phyloP scores from a whole-genome alignment of 2,888 invertebrate species.

The Leptinotarsa haldemani region DNA sequence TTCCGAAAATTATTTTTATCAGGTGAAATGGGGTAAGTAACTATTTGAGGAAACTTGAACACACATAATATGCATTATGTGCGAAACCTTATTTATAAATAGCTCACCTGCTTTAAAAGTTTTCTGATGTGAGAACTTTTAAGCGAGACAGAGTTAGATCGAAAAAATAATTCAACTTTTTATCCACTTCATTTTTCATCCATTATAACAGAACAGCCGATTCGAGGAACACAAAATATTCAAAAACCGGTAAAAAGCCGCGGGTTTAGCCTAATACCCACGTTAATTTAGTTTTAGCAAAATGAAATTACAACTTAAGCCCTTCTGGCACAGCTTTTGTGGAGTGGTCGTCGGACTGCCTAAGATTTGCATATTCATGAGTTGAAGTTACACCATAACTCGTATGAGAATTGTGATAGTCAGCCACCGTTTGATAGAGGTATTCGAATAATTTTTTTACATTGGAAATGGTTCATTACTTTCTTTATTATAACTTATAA shows the following conservation, averaged over 20 bases:
- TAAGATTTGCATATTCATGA: conserved; percentile 55
- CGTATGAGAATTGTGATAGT: conserved; percentile 48
- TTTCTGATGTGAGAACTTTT: too few species aligned
- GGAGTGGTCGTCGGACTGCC: conserved; percentile 48
- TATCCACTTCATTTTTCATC: neutral
- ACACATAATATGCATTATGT: too few species aligned
- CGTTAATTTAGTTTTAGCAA: conserved; percentile 53
- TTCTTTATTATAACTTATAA: neutral
- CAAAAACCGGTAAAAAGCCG: conserved; percentile 42
- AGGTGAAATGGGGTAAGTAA: too few species aligned
- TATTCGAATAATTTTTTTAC: conserved; percentile 35
- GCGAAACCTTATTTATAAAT: too few species aligned
- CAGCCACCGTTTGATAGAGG: conserved; percentile 48
- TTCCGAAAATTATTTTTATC: too few species aligned
- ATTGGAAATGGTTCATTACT: conserved; percentile 15
- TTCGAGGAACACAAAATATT: conserved; percentile 22
- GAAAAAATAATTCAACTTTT: conserved; percentile 13
- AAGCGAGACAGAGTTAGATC: too few species aligned
- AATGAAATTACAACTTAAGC: conserved; percentile 57
- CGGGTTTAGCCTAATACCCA: conserved; percentile 50
- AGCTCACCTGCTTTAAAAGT: too few species aligned
- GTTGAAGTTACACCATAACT: conserved; percentile 50
- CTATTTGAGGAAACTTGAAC: too few species aligned
- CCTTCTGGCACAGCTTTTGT: conserved; percentile 53
- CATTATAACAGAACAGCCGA: conserved; percentile 8